These are phyloP conservation scores for Protobothrops mucrosquamatus DNA, from an alignment of 2,113 vertebrate species.

Conservation along the genomic window DNA sequence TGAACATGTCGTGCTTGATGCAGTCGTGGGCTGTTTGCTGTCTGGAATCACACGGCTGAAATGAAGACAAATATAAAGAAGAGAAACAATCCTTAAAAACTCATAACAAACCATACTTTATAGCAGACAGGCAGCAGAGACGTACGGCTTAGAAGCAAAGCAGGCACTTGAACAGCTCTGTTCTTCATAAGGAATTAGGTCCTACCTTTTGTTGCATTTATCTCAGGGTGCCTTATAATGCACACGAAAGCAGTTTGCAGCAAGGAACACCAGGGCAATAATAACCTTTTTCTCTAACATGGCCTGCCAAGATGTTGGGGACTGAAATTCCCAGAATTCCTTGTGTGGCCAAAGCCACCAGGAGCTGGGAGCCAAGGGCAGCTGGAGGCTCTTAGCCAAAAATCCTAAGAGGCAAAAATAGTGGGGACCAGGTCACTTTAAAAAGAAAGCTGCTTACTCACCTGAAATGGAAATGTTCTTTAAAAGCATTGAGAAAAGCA, in stretches of 20 bases:
- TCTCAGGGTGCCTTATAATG: neutral
- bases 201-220: neutral
- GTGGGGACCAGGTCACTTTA: neutral
- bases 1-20: conserved; percentile 59
- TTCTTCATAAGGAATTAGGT: neutral
- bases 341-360: neutral
- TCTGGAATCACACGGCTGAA: conserved; percentile 76
- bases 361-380: neutral
- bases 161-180: neutral
- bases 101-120: conserved; percentile 34
- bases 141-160: neutral
- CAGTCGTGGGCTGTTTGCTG: conserved; percentile 67
- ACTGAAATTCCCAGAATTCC: neutral
- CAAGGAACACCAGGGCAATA: neutral
- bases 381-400: neutral
- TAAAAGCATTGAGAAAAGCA: neutral
- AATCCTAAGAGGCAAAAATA: neutral
- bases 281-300: too few relatives aligned
- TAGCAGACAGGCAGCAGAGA: conserved; percentile 38
- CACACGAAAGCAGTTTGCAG: neutral
- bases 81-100: conserved; percentile 41
- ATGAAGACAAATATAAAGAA: conserved; percentile 68
- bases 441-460: neutral
- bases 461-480: neutral
- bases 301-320: neutral